These are phyloP conservation scores for Cyphomyrmex costatus DNA, from an alignment of 1,140 invertebrate species.

Conservation along the genomic window DNA sequence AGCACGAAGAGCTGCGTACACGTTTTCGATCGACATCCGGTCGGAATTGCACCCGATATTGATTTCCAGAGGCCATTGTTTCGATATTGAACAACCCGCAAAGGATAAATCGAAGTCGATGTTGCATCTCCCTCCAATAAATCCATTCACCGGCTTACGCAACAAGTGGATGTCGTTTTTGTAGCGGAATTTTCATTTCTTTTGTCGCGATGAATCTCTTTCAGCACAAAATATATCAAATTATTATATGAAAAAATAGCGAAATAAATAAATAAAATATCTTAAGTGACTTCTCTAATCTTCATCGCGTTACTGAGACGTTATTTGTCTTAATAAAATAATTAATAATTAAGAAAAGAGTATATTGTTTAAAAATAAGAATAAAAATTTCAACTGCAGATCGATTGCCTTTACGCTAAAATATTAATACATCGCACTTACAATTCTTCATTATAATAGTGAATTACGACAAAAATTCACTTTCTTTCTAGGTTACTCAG, in stretches of 20 bases:
- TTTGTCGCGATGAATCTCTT: slow-evolving; percentile 52
- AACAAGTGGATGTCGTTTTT: slow-evolving; percentile 71
- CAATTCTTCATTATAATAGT: slow-evolving; percentile 6
- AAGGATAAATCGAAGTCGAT: slow-evolving; percentile 66
- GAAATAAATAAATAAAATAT: slow-evolving; percentile 2
- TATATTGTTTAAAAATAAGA: not conserved
- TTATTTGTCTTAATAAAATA: not conserved
- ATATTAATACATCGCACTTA: not conserved
- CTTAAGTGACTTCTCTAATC: not conserved
- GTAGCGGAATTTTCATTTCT: slow-evolving; percentile 70
- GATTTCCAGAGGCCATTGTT: slow-evolving; percentile 69
- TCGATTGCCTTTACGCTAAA: not conserved
- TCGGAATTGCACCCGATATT: slow-evolving; percentile 56
- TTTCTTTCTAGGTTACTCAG: slow-evolving; percentile 74
- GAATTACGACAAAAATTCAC: slow-evolving; percentile 32
- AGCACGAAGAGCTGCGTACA: not conserved
- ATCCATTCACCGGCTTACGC: slow-evolving; percentile 61
- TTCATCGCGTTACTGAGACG: not conserved
- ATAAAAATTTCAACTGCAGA: not conserved
- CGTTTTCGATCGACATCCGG: slow-evolving; percentile 49
- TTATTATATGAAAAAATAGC: not conserved
- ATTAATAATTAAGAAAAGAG: not conserved
- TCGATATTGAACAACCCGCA: slow-evolving; percentile 59
- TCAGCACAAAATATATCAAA: not conserved
- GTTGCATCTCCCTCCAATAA: slow-evolving; percentile 63